phyloP scores from a whole-genome alignment of 2,113 vertebrate species.

The Oncorhynchus masou region DNA sequence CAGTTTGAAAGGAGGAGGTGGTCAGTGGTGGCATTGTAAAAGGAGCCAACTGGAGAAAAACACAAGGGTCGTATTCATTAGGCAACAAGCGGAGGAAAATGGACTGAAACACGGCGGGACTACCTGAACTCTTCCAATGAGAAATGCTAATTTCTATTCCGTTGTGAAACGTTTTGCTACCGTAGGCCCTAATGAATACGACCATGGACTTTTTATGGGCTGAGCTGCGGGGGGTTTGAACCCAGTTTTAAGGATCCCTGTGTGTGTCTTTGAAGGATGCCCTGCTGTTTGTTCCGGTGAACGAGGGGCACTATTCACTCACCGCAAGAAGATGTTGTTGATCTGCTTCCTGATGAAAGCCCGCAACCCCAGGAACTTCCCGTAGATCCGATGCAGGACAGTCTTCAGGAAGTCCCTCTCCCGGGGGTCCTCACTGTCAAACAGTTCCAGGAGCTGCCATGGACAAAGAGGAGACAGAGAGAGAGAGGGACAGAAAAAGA shows the following conservation, averaged over 20 bases:
- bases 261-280: not conserved
- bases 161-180: no score
- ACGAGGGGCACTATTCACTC: conserved; percentile 26
- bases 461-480: conserved; percentile 13
- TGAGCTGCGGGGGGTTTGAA: no score
- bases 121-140: not conserved
- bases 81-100: not conserved
- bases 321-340: conserved; percentile 99
- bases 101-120: not conserved
- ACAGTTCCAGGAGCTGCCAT: conserved; percentile 91
- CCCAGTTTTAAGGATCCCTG: no score
- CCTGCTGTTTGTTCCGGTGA: not conserved
- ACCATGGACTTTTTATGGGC: no score
- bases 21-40: not conserved
- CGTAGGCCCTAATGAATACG: no score
- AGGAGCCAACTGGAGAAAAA: not conserved
- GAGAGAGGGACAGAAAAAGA: not conserved
- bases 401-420: conserved; percentile 97
- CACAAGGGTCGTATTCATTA: not conserved
- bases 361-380: conserved; percentile 94
- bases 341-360: conserved; percentile 99
- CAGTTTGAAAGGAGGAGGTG: not conserved
- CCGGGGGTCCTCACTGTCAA: conserved; percentile 97
- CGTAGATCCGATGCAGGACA: conserved; percentile 94
- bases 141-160: no score